phyloP scores from a whole-genome alignment of 1,140 invertebrate species.

The Dendroctonus valens region DNA sequence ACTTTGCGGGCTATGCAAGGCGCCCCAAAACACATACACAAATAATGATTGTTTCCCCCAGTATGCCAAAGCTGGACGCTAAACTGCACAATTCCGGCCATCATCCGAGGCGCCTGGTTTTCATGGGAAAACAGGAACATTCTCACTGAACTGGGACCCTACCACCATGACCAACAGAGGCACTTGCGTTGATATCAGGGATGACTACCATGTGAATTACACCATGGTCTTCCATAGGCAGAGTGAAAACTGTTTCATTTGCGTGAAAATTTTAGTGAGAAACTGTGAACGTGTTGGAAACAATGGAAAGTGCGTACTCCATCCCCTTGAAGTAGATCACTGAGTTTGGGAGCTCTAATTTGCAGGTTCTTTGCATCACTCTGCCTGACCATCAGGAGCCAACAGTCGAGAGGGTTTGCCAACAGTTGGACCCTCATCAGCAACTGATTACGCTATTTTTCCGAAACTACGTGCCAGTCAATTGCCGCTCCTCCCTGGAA shows the following conservation, averaged over 20 bases:
- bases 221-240: conserved; percentile 76
- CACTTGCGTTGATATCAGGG: conserved; percentile 66
- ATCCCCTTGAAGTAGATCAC: background rate
- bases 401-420: conserved; percentile 75
- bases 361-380: conserved; percentile 71
- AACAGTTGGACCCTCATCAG: conserved; percentile 70
- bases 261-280: conserved; percentile 79
- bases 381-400: conserved; percentile 62
- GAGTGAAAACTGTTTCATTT: conserved; percentile 71
- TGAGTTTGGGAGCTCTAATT: background rate
- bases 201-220: conserved; percentile 78
- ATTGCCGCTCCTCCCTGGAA: conserved; percentile 89
- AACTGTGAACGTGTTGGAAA: conserved; percentile 90
- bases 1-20: no score
- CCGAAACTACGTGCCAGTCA: conserved; percentile 87
- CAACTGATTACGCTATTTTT: conserved; percentile 84
- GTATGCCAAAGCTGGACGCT: background rate
- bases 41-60: no score
- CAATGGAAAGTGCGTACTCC: conserved; percentile 71
- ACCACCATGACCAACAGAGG: conserved; percentile 72
- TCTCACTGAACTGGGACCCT: conserved; percentile 77
- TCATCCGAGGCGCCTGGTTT: conserved; percentile 84
- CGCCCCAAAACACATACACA: no score
- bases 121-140: conserved; percentile 85
- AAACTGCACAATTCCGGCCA: conserved; percentile 67